A percentile compares a stretch with the other conserved stretches of the same genome.
Conservation (phyloP, 2,797 vertebrate species). For the Phylloscopus collybita region DNA sequence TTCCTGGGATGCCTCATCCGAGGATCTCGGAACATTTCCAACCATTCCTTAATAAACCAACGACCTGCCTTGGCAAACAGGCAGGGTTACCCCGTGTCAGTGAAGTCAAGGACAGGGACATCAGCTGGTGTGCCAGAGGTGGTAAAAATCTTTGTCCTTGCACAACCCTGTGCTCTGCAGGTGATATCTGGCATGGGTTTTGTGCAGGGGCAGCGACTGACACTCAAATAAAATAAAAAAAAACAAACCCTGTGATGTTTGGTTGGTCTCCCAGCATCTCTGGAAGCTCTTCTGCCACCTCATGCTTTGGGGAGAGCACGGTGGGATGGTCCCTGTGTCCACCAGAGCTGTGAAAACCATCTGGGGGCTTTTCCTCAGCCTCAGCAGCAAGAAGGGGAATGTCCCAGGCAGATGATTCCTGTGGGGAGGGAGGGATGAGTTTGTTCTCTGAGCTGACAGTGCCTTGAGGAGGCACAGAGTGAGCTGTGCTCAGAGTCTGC, state of each 20-base stretch:
- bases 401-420: not conserved
- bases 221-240: too few relatives aligned
- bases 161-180: not conserved
- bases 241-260: not conserved
- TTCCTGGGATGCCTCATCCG: not conserved
- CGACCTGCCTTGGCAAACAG: not conserved
- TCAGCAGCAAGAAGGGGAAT: not conserved
- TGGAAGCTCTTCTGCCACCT: not conserved
- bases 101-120: not conserved
- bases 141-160: not conserved
- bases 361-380: not conserved
- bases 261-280: not conserved
- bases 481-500: not conserved
- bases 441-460: not conserved
- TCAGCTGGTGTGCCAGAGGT: not conserved
- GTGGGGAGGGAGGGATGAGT: not conserved
- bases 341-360: not conserved
- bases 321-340: not conserved
- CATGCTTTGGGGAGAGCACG: not conserved
- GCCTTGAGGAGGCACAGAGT: not conserved
- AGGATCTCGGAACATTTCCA: slow-evolving; percentile 27
- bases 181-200: not conserved
- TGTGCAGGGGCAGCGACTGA: not conserved
- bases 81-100: not conserved
- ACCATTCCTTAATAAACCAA: not conserved